phyloP scores from a whole-genome alignment of 2,113 vertebrate species.

The Leptobrachium ailaonicum region DNA sequence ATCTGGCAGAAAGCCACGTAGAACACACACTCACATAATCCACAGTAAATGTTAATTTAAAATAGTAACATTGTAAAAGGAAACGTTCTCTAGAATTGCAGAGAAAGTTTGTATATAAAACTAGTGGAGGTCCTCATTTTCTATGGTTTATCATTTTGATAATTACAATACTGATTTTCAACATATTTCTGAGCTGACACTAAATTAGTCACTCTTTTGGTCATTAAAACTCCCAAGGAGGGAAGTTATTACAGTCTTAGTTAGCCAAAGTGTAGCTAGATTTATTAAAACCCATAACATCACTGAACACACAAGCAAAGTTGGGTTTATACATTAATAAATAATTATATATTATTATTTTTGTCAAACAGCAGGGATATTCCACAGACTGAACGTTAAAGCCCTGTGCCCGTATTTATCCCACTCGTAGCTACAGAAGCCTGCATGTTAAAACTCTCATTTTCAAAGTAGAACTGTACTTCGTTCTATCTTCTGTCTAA shows the following conservation, averaged over 20 bases:
- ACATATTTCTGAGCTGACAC: slow-evolving; percentile 12
- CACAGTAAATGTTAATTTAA: no score
- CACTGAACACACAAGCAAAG: slow-evolving; percentile 29
- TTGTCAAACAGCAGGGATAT: slow-evolving; percentile 30
- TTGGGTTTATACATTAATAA: slow-evolving; percentile 7
- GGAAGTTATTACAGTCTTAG: slow-evolving; percentile 34
- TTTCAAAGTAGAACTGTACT: slow-evolving; percentile 33
- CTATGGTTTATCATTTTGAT: slow-evolving; percentile 4
- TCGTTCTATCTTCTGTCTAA: slow-evolving; percentile 34
- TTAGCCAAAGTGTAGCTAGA: slow-evolving; percentile 33
- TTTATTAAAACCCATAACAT: slow-evolving; percentile 31
- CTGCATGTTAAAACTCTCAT: slow-evolving; percentile 48
- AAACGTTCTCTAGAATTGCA: slow-evolving; percentile 6
- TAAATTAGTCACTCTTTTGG: slow-evolving; percentile 22
- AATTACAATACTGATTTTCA: slow-evolving; percentile 12
- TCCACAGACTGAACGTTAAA: slow-evolving; percentile 28
- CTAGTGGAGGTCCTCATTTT: slow-evolving; percentile 3
- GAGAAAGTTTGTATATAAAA: slow-evolving; percentile 21
- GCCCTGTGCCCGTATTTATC: slow-evolving; percentile 39
- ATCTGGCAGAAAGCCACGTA: no score
- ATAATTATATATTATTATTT: slow-evolving; percentile 35
- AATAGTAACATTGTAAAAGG: background rate
- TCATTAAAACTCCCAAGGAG: slow-evolving; percentile 21
- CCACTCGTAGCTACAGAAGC: slow-evolving; percentile 33
- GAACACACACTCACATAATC: no score